Evolutionary conservation across 2,888 invertebrate species (phyloP).

Genomic region (Alviniconcha strummeri): DNA sequence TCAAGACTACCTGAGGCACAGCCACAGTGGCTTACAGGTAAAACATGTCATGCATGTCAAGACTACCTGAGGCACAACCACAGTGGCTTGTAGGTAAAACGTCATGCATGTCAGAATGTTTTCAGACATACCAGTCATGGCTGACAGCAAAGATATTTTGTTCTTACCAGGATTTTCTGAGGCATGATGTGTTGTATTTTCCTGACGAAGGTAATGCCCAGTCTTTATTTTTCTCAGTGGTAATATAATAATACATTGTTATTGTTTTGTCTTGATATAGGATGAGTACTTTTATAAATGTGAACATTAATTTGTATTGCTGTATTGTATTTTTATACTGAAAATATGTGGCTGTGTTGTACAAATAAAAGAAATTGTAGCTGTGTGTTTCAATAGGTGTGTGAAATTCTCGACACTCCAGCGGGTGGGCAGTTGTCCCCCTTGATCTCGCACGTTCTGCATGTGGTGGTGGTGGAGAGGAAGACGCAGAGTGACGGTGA

Average conservation of each 20-base stretch:
- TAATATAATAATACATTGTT: no score
- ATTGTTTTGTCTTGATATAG: no score
- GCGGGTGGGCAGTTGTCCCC: conserved; percentile 37
- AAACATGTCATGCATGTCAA: conserved; percentile 27
- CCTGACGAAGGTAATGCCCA: no score
- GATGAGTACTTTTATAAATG: no score
- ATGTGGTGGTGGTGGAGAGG: conserved; percentile 35
- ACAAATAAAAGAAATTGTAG: no score
- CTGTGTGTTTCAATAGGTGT: conserved; percentile 33
- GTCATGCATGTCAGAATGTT: conserved; percentile 34
- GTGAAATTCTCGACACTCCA: conserved; percentile 41
- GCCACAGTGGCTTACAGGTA: conserved; percentile 23
- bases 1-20: conserved; percentile 29
- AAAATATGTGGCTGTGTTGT: no score
- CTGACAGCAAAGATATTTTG: conserved; percentile 16
- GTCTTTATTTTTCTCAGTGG: no score
- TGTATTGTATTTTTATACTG: no score
- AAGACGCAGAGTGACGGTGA: neutral
- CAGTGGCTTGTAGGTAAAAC: conserved; percentile 20
- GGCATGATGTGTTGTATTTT: neutral
- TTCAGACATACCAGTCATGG: conserved; percentile 2
- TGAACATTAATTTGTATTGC: no score
- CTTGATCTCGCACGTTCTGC: conserved; percentile 36
- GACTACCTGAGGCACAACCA: conserved; percentile 27
- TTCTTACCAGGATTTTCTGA: conserved; percentile 35